Percentiles rank a stretch among this genome's conserved stretches.
Conservation (phyloP, 2,113 vertebrate genomes). For the Phasianus colchicus region DNA sequence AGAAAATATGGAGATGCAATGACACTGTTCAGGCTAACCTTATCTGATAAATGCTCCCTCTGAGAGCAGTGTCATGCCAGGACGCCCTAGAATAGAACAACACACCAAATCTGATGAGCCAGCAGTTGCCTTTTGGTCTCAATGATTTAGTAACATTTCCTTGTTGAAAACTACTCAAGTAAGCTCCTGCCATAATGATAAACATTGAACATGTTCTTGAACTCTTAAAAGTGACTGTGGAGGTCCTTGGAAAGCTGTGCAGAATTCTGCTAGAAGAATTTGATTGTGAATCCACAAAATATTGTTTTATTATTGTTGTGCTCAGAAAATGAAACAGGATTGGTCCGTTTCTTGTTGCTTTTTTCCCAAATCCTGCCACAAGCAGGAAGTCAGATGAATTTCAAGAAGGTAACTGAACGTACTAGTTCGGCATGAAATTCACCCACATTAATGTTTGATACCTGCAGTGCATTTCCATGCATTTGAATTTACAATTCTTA, state of each 20-base stretch:
- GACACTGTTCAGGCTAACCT: neutral
- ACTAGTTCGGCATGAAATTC: neutral
- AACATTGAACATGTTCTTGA: neutral
- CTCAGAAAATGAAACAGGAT: neutral
- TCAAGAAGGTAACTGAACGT: neutral
- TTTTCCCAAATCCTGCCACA: neutral
- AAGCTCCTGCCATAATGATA: neutral
- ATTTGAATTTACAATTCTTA: neutral
- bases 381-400: neutral
- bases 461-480: neutral
- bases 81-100: neutral
- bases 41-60: neutral
- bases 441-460: neutral
- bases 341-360: neutral
- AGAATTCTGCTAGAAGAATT: neutral
- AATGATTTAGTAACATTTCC: neutral
- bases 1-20: neutral
- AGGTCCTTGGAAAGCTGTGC: neutral
- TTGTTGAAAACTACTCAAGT: neutral
- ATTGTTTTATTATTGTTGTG: neutral
- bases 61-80: neutral
- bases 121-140: neutral
- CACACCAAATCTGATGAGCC: neutral
- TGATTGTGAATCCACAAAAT: neutral
- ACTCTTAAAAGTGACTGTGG: neutral